Evolutionary conservation across 2,888 invertebrate species (phyloP).

Genomic region (Drymonia ruficornis): DNA sequence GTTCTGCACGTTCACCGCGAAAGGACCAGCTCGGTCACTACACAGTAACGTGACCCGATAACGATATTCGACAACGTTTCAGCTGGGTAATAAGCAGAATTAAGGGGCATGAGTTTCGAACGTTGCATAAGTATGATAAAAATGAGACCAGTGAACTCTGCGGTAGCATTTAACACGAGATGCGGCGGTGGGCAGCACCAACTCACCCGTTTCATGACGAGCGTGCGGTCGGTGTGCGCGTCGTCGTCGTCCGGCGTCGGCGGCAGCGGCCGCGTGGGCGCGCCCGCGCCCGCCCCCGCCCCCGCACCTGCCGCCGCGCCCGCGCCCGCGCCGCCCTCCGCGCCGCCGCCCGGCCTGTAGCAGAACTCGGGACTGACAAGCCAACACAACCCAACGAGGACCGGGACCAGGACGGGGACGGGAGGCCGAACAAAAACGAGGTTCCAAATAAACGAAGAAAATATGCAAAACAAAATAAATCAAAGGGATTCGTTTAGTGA

Average conservation of each 20-base stretch:
- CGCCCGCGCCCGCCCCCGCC: slow-evolving; percentile 67
- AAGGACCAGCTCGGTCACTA: not conserved
- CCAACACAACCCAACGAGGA: slow-evolving; percentile 52
- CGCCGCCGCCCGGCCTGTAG: slow-evolving; percentile 88
- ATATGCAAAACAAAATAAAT: slow-evolving; percentile 46
- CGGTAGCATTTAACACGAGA: not conserved
- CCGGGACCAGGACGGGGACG: slow-evolving; percentile 35
- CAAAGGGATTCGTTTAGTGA: slow-evolving; percentile 22
- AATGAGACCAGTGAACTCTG: slow-evolving; percentile 1
- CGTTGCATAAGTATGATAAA: not conserved
- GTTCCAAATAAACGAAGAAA: slow-evolving; percentile 38
- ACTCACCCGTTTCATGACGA: slow-evolving; percentile 97
- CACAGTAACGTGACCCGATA: not conserved
- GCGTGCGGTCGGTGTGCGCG: slow-evolving; percentile 91
- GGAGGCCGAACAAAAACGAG: slow-evolving; percentile 41
- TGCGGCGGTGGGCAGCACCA: not conserved
- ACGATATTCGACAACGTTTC: not conserved
- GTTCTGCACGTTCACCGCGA: slow-evolving; percentile 7
- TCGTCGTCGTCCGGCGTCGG: slow-evolving; percentile 98
- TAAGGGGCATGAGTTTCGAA: not conserved
- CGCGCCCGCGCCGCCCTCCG: slow-evolving; percentile 39
- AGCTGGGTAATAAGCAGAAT: slow-evolving; percentile 1
- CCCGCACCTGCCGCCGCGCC: slow-evolving; percentile 81
- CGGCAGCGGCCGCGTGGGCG: slow-evolving; percentile 96
- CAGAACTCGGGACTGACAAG: slow-evolving; percentile 92